Evolutionary conservation across 2,113 vertebrate genomes (phyloP).

Genomic region (Podarcis raffonei): DNA sequence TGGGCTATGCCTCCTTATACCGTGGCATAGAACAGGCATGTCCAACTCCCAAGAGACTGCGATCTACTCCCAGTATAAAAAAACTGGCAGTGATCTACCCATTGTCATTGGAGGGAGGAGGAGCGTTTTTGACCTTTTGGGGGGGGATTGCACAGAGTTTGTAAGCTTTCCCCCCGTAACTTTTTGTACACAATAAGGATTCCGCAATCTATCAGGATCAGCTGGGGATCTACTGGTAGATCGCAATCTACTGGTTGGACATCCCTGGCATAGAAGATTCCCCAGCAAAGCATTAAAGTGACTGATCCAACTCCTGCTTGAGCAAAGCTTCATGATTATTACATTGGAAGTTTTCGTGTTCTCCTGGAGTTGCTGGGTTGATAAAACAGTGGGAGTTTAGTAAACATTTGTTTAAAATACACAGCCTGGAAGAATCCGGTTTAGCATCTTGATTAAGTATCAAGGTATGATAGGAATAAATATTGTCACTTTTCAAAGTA

Average conservation of each 20-base stretch:
- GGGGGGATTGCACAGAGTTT: no score
- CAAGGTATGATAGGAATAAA: not conserved
- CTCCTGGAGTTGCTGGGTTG: not conserved
- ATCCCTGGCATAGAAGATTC: not conserved
- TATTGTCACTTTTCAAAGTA: not conserved
- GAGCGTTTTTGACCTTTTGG: no score
- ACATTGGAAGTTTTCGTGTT: not conserved
- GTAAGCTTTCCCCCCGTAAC: no score
- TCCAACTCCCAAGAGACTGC: no score
- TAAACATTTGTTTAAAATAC: fast-evolving
- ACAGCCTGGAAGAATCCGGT: not conserved
- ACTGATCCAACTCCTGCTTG: not conserved
- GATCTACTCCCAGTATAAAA: no score
- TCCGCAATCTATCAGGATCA: no score
- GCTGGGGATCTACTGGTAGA: no score
- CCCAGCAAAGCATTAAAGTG: not conserved
- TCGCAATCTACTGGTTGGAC: no score
- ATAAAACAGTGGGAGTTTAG: not conserved
- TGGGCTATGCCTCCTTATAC: not conserved
- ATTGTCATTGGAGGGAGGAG: no score
- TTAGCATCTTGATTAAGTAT: not conserved
- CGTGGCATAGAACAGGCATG: no score
- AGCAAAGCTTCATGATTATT: not conserved
- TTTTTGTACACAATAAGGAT: no score
- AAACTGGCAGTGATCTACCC: no score